A percentile compares a stretch with the other conserved stretches of the same genome.
Evolutionary conservation across 2,113 vertebrate genomes (phyloP).

Genomic region (Elgaria multicarinata): DNA sequence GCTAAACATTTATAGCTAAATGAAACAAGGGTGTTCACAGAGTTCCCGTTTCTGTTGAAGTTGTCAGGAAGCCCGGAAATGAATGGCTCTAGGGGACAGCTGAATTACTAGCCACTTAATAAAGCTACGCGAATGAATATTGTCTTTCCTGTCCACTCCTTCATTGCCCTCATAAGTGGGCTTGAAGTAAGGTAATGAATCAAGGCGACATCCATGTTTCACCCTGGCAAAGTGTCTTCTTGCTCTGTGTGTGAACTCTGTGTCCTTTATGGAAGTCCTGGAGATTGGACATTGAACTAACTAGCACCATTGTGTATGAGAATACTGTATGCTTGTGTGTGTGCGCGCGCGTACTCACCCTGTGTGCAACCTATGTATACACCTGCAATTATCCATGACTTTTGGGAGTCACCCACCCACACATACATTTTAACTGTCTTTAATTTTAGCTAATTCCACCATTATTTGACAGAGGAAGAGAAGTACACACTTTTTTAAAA

Average conservation of each 20-base stretch:
- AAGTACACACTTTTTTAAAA: neutral
- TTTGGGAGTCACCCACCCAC: no score
- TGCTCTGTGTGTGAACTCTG: neutral
- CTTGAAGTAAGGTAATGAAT: constrained; percentile 71
- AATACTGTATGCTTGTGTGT: neutral
- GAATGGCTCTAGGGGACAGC: constrained; percentile 18
- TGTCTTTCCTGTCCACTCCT: constrained; percentile 66
- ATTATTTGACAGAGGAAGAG: neutral
- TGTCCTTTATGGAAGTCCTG: neutral
- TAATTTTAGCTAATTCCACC: neutral
- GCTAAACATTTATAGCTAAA: neutral
- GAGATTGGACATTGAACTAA: neutral
- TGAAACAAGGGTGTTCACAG: neutral
- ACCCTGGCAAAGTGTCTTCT: neutral
- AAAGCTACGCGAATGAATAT: constrained; percentile 56
- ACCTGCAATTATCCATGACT: neutral
- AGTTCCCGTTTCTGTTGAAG: neutral
- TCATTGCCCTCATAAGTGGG: constrained; percentile 72
- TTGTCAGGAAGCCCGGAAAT: constrained; percentile 15
- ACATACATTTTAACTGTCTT: neutral
- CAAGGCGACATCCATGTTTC: constrained; percentile 27
- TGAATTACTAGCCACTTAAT: constrained; percentile 68
- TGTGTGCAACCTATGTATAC: neutral
- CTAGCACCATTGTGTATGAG: neutral
- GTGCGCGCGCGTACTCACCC: no score